Conservation (phyloP, 2,113 vertebrate genomes). For the Lagopus leucura region DNA sequence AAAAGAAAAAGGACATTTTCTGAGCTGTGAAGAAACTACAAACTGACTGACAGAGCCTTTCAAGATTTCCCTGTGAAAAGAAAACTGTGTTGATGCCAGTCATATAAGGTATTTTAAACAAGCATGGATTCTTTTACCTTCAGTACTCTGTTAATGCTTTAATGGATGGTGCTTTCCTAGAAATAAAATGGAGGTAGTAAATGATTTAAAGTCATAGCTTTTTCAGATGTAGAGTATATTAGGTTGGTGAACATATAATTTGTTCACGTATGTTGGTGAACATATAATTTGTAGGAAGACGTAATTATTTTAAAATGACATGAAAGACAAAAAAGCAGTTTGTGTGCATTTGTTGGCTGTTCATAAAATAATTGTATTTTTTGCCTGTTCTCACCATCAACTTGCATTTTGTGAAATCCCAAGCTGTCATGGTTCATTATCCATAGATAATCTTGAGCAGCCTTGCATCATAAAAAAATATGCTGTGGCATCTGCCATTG, state of each 20-base stretch:
- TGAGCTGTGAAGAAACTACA: slow-evolving; percentile 21
- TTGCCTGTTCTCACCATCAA: slow-evolving; percentile 21
- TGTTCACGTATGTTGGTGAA: not conserved
- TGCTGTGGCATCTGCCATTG: slow-evolving; percentile 72
- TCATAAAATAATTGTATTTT: not conserved
- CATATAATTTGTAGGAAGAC: not conserved
- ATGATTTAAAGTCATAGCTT: not conserved
- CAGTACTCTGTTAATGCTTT: not conserved
- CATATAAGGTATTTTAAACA: slow-evolving; percentile 71
- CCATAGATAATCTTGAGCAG: slow-evolving; percentile 74
- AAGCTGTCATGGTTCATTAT: slow-evolving; percentile 76
- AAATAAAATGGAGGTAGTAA: not conserved
- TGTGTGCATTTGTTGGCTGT: not conserved
- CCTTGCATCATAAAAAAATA: slow-evolving; percentile 75
- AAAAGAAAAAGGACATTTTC: slow-evolving; percentile 4
- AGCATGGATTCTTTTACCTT: not conserved
- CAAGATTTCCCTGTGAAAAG: slow-evolving; percentile 9
- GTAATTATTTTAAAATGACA: not conserved
- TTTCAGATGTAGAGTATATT: not conserved
- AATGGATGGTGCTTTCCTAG: not conserved
- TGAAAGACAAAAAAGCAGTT: not conserved
- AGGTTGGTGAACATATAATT: not conserved
- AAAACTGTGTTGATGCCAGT: slow-evolving; percentile 1
- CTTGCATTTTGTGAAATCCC: slow-evolving; percentile 52
- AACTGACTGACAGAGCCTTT: not conserved